Percentiles rank a stretch among this genome's conserved stretches.
These are phyloP conservation scores for Subanguina moxae DNA, from an alignment of 1,140 invertebrate species.

Conservation along the genomic window DNA sequence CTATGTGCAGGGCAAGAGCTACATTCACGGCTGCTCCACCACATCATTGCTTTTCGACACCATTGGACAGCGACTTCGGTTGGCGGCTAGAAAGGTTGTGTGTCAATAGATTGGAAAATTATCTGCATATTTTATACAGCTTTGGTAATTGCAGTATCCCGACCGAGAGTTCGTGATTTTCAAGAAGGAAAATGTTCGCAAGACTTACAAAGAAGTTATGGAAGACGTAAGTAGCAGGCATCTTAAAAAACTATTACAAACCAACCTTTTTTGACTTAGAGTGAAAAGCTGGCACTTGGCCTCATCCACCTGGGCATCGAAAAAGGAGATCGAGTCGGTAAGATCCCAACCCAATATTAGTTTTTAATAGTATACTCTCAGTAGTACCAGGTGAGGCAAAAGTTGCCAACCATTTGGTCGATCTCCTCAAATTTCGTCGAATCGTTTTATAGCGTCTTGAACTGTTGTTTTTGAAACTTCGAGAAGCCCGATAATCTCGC, in stretches of 20 bases:
- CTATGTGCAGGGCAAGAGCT: conserved; percentile 30
- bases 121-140: background rate
- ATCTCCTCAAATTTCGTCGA: no score
- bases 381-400: no score
- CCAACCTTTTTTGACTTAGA: conserved; percentile 61
- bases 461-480: no score
- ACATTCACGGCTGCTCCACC: conserved; percentile 50
- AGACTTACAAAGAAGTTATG: conserved; percentile 51
- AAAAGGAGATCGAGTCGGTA: conserved; percentile 74
- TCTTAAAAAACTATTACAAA: background rate
- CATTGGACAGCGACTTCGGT: conserved; percentile 47
- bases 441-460: no score
- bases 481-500: no score
- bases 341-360: background rate
- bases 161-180: conserved; percentile 55
- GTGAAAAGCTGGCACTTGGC: conserved; percentile 75
- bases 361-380: background rate
- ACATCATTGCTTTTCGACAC: conserved; percentile 51
- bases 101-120: no score
- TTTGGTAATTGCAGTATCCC: conserved; percentile 24
- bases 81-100: conserved; percentile 42
- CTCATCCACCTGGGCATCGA: conserved; percentile 73
- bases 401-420: no score
- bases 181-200: conserved; percentile 50
- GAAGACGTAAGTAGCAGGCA: conserved; percentile 42